Conservation (phyloP, 1,140 invertebrate genomes). For the Drosophila insularis region DNA sequence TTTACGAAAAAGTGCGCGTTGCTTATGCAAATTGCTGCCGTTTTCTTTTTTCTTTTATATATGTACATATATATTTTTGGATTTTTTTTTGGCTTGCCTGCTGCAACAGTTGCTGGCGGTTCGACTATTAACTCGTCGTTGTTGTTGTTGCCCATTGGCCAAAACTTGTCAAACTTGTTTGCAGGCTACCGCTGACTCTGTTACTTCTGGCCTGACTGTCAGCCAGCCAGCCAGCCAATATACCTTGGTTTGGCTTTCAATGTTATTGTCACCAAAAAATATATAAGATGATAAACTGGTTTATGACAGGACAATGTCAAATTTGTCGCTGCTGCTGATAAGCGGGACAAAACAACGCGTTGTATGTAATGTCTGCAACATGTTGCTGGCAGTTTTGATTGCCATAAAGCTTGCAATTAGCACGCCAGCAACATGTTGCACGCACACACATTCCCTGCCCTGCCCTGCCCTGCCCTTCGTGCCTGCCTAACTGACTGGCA, state of each 20-base stretch:
- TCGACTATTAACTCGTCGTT: slow-evolving; percentile 56
- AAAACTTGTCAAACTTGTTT: slow-evolving; percentile 79
- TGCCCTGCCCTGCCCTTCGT: neutral
- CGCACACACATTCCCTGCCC: slow-evolving; percentile 22
- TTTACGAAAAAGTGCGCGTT: slow-evolving; percentile 81
- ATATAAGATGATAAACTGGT: slow-evolving; percentile 67
- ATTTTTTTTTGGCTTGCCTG: slow-evolving; percentile 26
- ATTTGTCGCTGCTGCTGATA: slow-evolving; percentile 70
- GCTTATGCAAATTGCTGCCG: slow-evolving; percentile 74
- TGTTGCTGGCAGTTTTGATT: slow-evolving; percentile 53
- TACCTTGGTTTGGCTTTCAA: slow-evolving; percentile 53
- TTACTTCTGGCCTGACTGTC: neutral
- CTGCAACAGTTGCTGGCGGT: slow-evolving; percentile 53
- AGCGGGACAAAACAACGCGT: slow-evolving; percentile 24
- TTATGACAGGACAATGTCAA: slow-evolving; percentile 75
- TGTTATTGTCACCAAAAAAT: slow-evolving; percentile 78
- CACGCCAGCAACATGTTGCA: slow-evolving; percentile 74
- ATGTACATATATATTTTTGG: slow-evolving; percentile 20
- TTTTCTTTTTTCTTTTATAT: slow-evolving; percentile 30
- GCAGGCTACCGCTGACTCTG: slow-evolving; percentile 42
- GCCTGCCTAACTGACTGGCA: slow-evolving; percentile 19
- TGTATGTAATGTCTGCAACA: slow-evolving; percentile 39
- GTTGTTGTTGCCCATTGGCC: slow-evolving; percentile 67
- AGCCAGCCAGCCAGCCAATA: neutral
- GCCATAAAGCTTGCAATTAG: slow-evolving; percentile 53